Percentiles rank a stretch among this genome's conserved stretches.
Evolutionary conservation across 2,888 invertebrate species (phyloP).

Genomic region (Tetheella fluctuosa): DNA sequence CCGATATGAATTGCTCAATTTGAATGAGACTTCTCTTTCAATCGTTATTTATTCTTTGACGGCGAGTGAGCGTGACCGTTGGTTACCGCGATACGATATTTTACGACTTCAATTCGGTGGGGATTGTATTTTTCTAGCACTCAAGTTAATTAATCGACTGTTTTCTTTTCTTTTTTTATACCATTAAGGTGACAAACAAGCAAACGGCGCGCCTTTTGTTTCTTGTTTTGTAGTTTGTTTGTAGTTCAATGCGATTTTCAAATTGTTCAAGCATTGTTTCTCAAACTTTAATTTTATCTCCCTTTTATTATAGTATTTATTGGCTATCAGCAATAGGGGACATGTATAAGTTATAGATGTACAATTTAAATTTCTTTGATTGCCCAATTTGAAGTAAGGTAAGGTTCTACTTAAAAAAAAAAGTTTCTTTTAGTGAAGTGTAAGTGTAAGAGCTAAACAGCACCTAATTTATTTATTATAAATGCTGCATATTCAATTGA

Average conservation of each 20-base stretch:
- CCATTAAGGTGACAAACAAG: too few species aligned
- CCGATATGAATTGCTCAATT: constrained; percentile 27
- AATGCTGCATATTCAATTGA: neutral
- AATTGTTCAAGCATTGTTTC: neutral
- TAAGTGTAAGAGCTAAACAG: neutral
- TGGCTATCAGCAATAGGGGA: too few species aligned
- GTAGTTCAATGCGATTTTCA: neutral
- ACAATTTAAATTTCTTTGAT: too few species aligned
- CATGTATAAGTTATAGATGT: too few species aligned
- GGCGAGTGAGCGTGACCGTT: constrained; percentile 21
- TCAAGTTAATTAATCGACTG: neutral
- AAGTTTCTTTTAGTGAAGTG: neutral
- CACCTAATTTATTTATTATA: neutral
- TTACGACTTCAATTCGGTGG: neutral
- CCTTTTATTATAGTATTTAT: neutral
- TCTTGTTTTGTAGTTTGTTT: neutral
- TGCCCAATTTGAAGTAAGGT: too few species aligned
- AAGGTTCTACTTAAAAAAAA: neutral
- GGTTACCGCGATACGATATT: constrained; percentile 16
- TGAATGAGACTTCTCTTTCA: constrained; percentile 31
- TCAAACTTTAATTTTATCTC: neutral
- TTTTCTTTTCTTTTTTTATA: too few species aligned
- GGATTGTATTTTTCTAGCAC: neutral
- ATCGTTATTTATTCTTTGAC: constrained; percentile 30
- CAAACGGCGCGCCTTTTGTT: too few species aligned